A percentile compares a stretch with the other conserved stretches of the same genome.
Evolutionary conservation across 2,797 vertebrate genomes (phyloP).

Genomic region (Pseudopleuronectes americanus): DNA sequence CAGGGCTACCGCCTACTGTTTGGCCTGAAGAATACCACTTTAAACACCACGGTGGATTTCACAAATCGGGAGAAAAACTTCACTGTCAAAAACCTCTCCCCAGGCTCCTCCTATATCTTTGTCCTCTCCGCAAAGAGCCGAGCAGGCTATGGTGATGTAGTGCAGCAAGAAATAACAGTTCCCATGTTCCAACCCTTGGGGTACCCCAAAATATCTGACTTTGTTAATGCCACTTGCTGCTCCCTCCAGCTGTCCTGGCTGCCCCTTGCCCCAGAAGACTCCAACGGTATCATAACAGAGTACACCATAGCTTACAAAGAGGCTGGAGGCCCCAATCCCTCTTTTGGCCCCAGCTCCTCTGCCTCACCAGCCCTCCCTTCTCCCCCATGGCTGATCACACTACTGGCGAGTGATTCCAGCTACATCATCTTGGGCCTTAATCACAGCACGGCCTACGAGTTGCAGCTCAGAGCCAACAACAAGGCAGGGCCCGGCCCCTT

Average conservation of each 20-base stretch:
- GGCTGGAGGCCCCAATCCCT: constrained; percentile 66
- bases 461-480: constrained; percentile 93
- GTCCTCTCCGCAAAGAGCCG: constrained; percentile 88
- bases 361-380: constrained; percentile 36
- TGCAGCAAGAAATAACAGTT: constrained; percentile 83
- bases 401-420: constrained; percentile 85
- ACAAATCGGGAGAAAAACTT: constrained; percentile 83
- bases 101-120: constrained; percentile 91
- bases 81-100: constrained; percentile 82
- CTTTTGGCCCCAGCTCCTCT: constrained; percentile 43
- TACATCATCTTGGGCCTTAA: constrained; percentile 91
- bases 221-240: constrained; percentile 87
- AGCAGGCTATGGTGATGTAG: constrained; percentile 88
- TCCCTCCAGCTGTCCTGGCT: constrained; percentile 91
- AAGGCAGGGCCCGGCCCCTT: constrained; percentile 92
- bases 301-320: constrained; percentile 91
- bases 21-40: constrained; percentile 84
- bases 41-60: constrained; percentile 86
- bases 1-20: constrained; percentile 92
- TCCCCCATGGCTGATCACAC: constrained; percentile 83
- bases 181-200: constrained; percentile 88
- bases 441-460: constrained; percentile 91
- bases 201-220: constrained; percentile 88
- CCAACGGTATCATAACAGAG: constrained; percentile 85
- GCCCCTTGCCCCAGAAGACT: constrained; percentile 86